phyloP scores from a whole-genome alignment of 2,797 vertebrate species.

The Hybognathus amarus region DNA sequence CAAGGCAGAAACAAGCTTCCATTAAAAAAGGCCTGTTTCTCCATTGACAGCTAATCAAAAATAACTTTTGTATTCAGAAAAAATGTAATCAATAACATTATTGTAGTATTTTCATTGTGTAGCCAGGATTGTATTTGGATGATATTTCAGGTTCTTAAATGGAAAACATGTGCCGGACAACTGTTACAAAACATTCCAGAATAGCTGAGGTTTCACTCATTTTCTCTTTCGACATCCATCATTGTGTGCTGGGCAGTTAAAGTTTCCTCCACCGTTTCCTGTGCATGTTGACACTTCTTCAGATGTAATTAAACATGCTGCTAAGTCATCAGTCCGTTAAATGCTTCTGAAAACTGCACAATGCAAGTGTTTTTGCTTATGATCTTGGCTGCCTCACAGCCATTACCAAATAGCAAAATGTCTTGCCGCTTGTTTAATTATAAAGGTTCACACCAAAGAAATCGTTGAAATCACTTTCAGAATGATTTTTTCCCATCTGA shows the following conservation, averaged over 20 bases:
- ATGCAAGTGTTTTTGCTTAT: background rate
- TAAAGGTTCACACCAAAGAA: background rate
- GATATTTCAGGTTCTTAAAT: background rate
- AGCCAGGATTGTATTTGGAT: background rate
- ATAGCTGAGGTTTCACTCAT: constrained; percentile 30
- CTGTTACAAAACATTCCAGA: constrained; percentile 9
- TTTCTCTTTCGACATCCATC: constrained; percentile 23
- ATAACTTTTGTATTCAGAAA: no score
- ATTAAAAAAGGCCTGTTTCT: no score
- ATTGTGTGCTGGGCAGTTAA: background rate
- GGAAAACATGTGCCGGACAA: constrained; percentile 7
- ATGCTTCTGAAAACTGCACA: background rate
- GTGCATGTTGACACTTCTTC: background rate
- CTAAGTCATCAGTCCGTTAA: constrained; percentile 17
- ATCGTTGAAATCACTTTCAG: no score
- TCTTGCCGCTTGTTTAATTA: background rate
- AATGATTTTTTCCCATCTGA: background rate
- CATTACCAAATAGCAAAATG: background rate
- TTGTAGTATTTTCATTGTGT: background rate
- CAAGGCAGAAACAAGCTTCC: no score
- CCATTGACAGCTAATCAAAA: no score
- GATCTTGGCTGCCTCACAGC: background rate
- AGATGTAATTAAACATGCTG: background rate
- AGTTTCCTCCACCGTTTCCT: background rate
- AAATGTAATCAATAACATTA: background rate